Conservation (phyloP, 2,888 invertebrate genomes). For the Chalcis sispes region DNA sequence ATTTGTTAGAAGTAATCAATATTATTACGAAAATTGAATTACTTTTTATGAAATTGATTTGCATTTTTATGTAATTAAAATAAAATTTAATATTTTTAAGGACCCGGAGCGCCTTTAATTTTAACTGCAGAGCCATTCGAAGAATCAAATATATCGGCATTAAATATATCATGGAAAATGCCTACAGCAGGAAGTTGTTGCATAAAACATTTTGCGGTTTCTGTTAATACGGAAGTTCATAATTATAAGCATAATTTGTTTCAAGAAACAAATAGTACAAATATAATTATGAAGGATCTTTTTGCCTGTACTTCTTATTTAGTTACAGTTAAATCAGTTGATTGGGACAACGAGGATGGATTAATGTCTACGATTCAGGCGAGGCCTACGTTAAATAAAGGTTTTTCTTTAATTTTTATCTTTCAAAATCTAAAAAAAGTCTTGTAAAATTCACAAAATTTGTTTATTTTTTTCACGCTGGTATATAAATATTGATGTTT, state of each 20-base stretch:
- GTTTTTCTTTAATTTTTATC: neutral
- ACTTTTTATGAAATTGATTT: neutral
- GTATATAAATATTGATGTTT: neutral
- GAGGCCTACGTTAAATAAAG: neutral
- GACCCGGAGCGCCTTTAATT: constrained; percentile 30
- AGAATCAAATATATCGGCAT: neutral
- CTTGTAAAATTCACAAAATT: neutral
- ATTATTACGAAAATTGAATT: neutral
- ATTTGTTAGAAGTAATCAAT: neutral
- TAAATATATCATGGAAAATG: constrained; percentile 63
- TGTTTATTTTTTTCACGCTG: neutral
- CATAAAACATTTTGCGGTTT: constrained; percentile 62
- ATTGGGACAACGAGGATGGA: constrained; percentile 54
- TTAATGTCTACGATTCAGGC: neutral
- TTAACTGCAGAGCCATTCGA: neutral
- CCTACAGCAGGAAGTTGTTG: constrained; percentile 63
- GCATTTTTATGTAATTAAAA: no score
- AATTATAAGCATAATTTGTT: neutral
- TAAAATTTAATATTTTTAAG: neutral
- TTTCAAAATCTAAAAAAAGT: neutral
- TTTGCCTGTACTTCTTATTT: constrained; percentile 64
- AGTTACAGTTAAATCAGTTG: constrained; percentile 63
- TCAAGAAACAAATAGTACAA: constrained; percentile 37
- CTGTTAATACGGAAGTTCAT: constrained; percentile 48
- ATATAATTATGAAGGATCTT: constrained; percentile 58